Evolutionary conservation across 2,113 vertebrate species (phyloP).

Genomic region (Syrrhaptes paradoxus): DNA sequence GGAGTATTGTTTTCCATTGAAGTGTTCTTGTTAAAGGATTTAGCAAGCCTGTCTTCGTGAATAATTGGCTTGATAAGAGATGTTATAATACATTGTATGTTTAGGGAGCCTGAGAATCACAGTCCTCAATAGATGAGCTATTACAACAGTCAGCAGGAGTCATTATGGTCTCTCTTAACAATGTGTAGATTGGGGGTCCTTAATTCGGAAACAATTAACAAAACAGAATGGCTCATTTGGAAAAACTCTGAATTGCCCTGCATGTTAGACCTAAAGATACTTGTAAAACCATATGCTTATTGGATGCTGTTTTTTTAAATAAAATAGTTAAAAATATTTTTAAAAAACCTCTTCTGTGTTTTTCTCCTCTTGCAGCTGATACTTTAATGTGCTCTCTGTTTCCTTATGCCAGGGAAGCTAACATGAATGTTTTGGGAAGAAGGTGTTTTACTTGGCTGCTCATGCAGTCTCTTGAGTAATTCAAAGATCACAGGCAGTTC

Average conservation of each 20-base stretch:
- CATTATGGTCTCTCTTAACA: background rate
- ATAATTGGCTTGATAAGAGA: background rate
- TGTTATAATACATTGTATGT: background rate
- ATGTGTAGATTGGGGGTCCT: background rate
- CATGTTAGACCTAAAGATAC: background rate
- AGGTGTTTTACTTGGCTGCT: slow-evolving; percentile 9
- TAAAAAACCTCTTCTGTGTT: background rate
- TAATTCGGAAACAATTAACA: background rate
- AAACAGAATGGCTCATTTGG: background rate
- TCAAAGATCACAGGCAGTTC: background rate
- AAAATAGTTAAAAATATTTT: background rate
- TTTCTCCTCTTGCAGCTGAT: background rate
- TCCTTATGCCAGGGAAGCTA: background rate
- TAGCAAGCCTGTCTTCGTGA: background rate
- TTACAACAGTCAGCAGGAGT: background rate
- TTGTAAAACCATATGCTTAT: background rate
- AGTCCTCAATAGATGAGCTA: background rate
- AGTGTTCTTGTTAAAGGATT: background rate
- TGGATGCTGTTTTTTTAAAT: background rate
- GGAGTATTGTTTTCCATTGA: background rate
- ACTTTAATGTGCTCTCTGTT: background rate
- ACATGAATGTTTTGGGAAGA: background rate
- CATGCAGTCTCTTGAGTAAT: background rate
- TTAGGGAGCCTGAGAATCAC: background rate
- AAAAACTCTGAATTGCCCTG: background rate